Evolutionary conservation across 2,797 vertebrate genomes (phyloP).

Genomic region (Masticophis lateralis): DNA sequence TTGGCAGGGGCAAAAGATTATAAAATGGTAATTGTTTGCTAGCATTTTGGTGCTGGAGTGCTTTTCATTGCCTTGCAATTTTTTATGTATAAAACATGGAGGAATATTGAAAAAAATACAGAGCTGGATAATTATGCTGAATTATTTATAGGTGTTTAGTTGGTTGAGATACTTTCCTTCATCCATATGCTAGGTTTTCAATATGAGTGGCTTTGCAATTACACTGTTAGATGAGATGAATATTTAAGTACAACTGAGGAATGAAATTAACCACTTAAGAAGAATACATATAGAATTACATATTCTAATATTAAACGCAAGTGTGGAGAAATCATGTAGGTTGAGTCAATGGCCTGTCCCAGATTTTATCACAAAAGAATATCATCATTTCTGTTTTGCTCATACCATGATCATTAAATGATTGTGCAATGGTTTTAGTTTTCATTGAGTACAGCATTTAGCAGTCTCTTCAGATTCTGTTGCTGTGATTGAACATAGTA

Average conservation of each 20-base stretch:
- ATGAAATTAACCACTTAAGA: slow-evolving; percentile 20
- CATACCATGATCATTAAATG: neutral
- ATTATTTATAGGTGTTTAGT: slow-evolving; percentile 16
- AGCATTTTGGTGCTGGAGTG: slow-evolving; percentile 19
- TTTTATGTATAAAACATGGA: slow-evolving; percentile 1
- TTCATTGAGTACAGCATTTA: slow-evolving; percentile 5
- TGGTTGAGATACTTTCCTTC: slow-evolving; percentile 19
- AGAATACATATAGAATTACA: neutral
- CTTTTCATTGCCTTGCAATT: slow-evolving; percentile 21
- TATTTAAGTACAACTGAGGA: slow-evolving; percentile 16
- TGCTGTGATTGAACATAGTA: neutral
- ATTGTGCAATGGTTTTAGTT: neutral
- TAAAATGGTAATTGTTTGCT: slow-evolving; percentile 31
- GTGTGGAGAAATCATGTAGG: neutral
- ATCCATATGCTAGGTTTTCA: neutral
- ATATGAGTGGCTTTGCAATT: slow-evolving; percentile 5
- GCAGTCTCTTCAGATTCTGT: neutral
- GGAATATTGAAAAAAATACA: neutral
- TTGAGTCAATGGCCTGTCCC: neutral
- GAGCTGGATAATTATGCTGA: neutral
- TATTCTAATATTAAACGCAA: neutral
- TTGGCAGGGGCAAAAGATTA: neutral
- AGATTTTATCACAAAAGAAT: neutral
- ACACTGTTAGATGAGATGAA: slow-evolving; percentile 17
- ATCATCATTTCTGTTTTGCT: neutral